Conservation (phyloP, 2,113 vertebrate species). For the Burhinus oedicnemus region DNA sequence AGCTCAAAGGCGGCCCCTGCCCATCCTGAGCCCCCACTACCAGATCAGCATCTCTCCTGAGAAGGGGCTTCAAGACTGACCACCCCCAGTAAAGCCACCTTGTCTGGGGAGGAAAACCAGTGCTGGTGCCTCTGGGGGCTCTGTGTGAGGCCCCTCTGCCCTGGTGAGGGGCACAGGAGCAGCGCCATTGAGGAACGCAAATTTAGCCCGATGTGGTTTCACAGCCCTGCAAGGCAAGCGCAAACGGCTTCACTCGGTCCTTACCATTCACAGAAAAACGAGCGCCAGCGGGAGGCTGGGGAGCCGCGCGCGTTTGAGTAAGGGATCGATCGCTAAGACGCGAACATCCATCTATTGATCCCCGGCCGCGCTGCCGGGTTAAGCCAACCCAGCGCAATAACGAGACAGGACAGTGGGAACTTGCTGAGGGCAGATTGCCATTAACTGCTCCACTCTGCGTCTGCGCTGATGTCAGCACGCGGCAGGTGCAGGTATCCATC, state of each 20-base stretch:
- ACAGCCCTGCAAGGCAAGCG: not conserved
- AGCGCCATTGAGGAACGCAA: not conserved
- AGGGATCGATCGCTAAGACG: slow-evolving; percentile 42
- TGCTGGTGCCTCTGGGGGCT: not conserved
- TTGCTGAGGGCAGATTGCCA: not conserved
- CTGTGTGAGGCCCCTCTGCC: not conserved
- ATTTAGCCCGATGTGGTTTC: not conserved
- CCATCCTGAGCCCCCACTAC: not conserved
- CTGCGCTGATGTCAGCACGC: not conserved
- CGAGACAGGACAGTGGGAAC: not conserved
- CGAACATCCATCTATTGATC: slow-evolving; percentile 37
- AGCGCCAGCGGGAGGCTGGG: not conserved
- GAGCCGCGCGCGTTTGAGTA: not conserved
- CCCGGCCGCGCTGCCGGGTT: not conserved
- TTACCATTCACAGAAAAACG: not conserved
- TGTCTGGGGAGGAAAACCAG: not conserved
- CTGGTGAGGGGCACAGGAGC: not conserved
- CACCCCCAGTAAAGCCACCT: not conserved
- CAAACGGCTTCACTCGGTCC: not conserved
- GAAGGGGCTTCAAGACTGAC: not conserved
- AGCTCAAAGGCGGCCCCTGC: not conserved
- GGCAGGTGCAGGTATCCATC: not conserved
- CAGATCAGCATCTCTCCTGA: not conserved
- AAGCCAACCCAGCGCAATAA: not conserved
- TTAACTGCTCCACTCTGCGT: not conserved